Evolutionary conservation across 2,888 invertebrate genomes (phyloP), one percentile per base, ranked within the genome.

Genomic region (Latheticus oryzae): DNA sequence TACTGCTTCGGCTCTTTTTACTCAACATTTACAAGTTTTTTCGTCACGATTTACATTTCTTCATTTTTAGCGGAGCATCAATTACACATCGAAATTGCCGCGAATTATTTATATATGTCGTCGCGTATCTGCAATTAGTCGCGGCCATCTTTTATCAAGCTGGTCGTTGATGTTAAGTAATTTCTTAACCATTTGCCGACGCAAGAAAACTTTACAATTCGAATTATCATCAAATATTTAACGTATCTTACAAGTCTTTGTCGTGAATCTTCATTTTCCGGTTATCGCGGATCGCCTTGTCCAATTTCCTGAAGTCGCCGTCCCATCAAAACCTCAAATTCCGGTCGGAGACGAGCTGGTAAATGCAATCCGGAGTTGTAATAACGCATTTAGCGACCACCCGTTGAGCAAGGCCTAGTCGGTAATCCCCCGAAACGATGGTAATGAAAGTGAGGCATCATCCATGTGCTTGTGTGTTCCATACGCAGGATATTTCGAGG

Each of bases 331-430:
- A 48, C 24, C 48, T 35, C 35, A 33, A 35, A 48, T 35, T 48
- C 35, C 48, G 35, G 35, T 33, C 16, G 21, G 42, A 35, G 38
- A 38, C 37, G 37, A 38, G 38, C 37, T 35, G 33, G 48, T 48
- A 50, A 50, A 38, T 21, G 40, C 42, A 52, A 42, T 42, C 58
- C 57, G 62, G 61, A 35, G 60, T 61, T 60, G 70, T 66, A 71
- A 73, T 74, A 73, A 72, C 70, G 67, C 70, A 66, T 74, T 73
- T 73, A 73, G 73, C 69, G 72, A 72, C 74, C 73, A 73, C 73
- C 73, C 73, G 73, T 74, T 73, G 76, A 72, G 73, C 61, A 50
- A 65, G 56, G 53, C 23, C 56, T 40, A 42, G 50, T 38, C 56
- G 38, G 61, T 65, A 66, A 66, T 66, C 67, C 69, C 61, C 37